phyloP scores from a whole-genome alignment of 2,888 invertebrate genomes.

The Torymus aiolomorphi region DNA sequence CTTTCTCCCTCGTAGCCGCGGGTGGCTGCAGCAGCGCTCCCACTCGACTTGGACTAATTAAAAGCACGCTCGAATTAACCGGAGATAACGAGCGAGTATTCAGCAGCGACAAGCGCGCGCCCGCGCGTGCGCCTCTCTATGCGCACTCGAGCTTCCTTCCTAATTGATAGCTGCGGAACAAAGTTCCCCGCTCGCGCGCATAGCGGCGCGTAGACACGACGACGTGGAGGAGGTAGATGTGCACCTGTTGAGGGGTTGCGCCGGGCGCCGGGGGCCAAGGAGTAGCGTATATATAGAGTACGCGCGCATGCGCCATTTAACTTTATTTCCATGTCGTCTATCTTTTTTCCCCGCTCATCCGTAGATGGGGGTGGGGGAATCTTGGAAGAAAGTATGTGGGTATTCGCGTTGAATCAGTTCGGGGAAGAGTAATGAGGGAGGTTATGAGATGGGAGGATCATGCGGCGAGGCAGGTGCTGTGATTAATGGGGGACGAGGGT shows the following conservation, averaged over 20 bases:
- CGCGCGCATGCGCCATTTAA: slow-evolving; percentile 31
- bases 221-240: not conserved
- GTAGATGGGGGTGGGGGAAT: too few species aligned
- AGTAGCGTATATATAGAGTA: too few species aligned
- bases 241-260: slow-evolving; percentile 44
- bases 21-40: too few species aligned
- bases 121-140: not conserved
- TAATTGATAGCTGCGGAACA: slow-evolving; percentile 53
- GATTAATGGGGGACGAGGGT: too few species aligned
- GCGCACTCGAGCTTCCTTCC: slow-evolving; percentile 36
- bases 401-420: too few species aligned
- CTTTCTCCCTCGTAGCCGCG: slow-evolving; percentile 9
- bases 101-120: slow-evolving; percentile 38
- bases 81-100: slow-evolving; percentile 61
- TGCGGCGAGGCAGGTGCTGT: too few species aligned
- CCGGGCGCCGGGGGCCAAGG: too few species aligned
- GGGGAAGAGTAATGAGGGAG: too few species aligned
- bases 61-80: slow-evolving; percentile 66
- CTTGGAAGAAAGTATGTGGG: too few species aligned
- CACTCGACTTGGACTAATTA: slow-evolving; percentile 60
- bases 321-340: slow-evolving; percentile 39
- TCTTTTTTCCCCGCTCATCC: not conserved
- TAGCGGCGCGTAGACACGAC: not conserved
- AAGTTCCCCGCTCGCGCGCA: slow-evolving; percentile 33
- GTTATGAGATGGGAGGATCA: too few species aligned